phyloP scores from a whole-genome alignment of 2,797 vertebrate species.

The Tauraco hartlaubi region DNA sequence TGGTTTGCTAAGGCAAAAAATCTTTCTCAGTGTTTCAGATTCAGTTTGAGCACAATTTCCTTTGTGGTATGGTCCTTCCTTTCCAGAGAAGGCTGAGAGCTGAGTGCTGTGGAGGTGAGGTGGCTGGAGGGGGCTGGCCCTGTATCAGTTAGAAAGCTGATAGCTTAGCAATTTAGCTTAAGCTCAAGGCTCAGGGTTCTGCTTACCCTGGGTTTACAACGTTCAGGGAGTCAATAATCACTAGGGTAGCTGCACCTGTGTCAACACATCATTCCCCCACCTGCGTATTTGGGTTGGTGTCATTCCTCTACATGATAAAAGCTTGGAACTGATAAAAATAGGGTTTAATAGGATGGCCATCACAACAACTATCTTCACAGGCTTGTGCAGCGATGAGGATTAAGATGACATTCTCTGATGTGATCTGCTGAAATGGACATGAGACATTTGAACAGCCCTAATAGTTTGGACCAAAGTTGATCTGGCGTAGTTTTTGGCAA shows the following conservation, averaged over 20 bases:
- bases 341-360: background rate
- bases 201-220: fast-evolving
- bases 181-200: background rate
- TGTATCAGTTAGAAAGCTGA: background rate
- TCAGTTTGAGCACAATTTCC: background rate
- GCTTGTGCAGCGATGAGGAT: background rate
- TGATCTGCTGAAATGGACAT: background rate
- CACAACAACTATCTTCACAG: fast-evolving
- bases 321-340: background rate
- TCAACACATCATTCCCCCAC: background rate
- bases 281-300: background rate
- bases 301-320: background rate
- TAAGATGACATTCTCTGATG: background rate
- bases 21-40: background rate
- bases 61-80: background rate
- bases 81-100: background rate
- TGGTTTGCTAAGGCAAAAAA: background rate
- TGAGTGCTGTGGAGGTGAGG: background rate
- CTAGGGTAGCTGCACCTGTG: background rate
- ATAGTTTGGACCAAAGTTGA: background rate
- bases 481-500: background rate
- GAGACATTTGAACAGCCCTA: background rate
- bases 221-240: background rate
- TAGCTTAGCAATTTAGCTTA: background rate
- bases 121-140: background rate